A percentile compares a stretch with the other conserved stretches of the same genome.
phyloP scores from a whole-genome alignment of 2,797 vertebrate genomes.

The Mus minutoides region DNA sequence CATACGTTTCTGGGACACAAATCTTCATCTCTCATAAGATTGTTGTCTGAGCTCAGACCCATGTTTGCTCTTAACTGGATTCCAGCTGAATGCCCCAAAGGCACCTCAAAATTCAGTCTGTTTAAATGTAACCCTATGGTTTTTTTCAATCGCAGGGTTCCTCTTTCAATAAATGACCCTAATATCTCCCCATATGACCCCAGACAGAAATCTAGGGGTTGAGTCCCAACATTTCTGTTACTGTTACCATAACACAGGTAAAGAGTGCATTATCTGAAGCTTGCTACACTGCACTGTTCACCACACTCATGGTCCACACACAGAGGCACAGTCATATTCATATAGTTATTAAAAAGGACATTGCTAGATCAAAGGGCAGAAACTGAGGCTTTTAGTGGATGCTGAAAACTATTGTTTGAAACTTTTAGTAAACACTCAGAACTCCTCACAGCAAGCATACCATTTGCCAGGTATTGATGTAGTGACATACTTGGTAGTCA shows the following conservation, averaged over 20 bases:
- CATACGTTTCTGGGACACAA: background rate
- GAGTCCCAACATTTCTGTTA: background rate
- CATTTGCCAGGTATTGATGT: background rate
- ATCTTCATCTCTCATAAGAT: background rate
- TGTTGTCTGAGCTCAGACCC: background rate
- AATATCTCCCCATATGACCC: background rate
- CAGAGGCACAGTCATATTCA: background rate
- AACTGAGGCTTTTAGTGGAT: background rate
- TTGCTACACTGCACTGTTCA: background rate
- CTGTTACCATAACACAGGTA: background rate
- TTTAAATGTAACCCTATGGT: background rate
- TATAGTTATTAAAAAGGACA: conserved; percentile 24
- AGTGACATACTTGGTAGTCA: background rate
- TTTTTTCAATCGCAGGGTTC: background rate
- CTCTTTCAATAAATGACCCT: background rate
- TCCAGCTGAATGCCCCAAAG: background rate
- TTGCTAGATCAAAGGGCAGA: background rate
- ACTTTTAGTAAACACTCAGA: background rate
- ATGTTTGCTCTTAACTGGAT: background rate
- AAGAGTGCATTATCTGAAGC: background rate
- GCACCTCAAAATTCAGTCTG: background rate
- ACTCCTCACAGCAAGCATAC: background rate
- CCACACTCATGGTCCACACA: background rate
- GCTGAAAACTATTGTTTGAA: background rate
- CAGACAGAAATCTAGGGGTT: background rate